A percentile compares a stretch with the other conserved stretches of the same genome.
phyloP scores from a whole-genome alignment of 2,113 vertebrate genomes.

The Sinocyclocheilus grahami region DNA sequence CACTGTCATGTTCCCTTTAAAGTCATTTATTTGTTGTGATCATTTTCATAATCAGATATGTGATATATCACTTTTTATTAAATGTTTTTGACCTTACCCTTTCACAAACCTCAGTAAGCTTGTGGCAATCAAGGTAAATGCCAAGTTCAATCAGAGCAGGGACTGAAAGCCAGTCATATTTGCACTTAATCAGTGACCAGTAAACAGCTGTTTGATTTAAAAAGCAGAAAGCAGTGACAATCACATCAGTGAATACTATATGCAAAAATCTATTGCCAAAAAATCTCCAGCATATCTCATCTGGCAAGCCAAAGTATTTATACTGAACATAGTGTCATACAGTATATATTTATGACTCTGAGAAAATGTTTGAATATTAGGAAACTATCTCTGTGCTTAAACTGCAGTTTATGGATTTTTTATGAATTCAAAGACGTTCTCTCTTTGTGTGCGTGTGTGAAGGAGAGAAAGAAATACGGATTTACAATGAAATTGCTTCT shows the following conservation, averaged over 20 bases:
- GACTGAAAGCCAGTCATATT: slow-evolving; percentile 15
- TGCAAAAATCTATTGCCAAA: background rate
- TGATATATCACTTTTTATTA: background rate
- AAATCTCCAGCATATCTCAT: slow-evolving; percentile 7
- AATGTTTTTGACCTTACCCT: background rate
- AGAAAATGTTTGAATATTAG: slow-evolving; percentile 13
- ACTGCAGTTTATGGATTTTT: background rate
- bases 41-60: background rate
- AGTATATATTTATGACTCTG: background rate
- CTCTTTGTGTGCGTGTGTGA: background rate
- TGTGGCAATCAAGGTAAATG: background rate
- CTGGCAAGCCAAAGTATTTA: slow-evolving; percentile 23
- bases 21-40: background rate
- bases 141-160: background rate
- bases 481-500: background rate
- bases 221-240: background rate
- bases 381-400: slow-evolving; percentile 24
- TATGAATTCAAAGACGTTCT: background rate
- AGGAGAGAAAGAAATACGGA: background rate
- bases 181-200: slow-evolving; percentile 14
- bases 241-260: background rate
- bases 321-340: background rate
- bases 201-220: background rate
- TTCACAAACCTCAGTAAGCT: background rate
- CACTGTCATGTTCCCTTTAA: background rate